Evolutionary conservation across 2,797 vertebrate genomes (phyloP).

Genomic region (Tokudaia tokunoshimensis): DNA sequence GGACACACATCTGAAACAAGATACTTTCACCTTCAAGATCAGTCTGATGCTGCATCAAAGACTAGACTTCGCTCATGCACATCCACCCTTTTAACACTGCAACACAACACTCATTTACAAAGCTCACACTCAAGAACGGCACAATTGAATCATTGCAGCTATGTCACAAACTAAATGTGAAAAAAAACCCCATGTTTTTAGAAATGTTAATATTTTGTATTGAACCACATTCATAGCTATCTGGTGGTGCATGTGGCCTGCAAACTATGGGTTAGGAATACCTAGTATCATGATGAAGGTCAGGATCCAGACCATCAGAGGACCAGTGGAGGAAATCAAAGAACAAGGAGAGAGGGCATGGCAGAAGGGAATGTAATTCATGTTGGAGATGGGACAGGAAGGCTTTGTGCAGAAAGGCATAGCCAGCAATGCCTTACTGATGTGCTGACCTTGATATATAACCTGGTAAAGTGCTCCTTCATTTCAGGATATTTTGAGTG

Average conservation of each 20-base stretch:
- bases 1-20: background rate
- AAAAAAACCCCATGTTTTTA: background rate
- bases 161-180: background rate
- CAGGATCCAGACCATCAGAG: background rate
- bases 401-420: background rate
- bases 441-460: background rate
- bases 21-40: background rate
- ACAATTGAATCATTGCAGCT: background rate
- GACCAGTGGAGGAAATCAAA: background rate
- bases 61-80: background rate
- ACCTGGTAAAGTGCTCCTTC: background rate
- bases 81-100: background rate
- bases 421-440: background rate
- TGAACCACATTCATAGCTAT: background rate
- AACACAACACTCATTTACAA: background rate
- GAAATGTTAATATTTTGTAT: background rate
- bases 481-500: background rate
- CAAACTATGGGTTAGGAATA: background rate
- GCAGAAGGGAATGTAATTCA: background rate
- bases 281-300: background rate
- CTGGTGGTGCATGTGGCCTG: background rate
- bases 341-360: background rate
- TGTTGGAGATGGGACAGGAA: background rate
- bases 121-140: background rate
- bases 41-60: background rate